Base-by-base conservation (phyloP, 2,888 invertebrate species). In the Brachylomia viminalis region DNA sequence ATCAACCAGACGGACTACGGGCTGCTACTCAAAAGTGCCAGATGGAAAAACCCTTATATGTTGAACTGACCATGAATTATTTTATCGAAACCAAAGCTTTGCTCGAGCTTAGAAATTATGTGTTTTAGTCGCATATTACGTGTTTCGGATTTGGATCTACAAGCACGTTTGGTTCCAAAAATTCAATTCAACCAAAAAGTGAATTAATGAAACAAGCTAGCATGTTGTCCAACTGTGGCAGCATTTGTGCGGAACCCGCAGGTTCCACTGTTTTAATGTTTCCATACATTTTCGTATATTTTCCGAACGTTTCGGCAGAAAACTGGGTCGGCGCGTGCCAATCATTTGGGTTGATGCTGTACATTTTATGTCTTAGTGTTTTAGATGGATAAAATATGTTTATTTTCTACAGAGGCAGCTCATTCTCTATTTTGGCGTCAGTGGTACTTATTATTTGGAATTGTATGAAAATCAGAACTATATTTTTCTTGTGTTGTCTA, bases 121-220 rank as follows among this genome's bases (percentile, higher is more conserved):
- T 42, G 17, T 23, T 69, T 15, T 15, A 27, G 15, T 45, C 2
- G n/a, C 52, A 33, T 13, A n/a, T 15, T 38, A 15, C 27, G n/a
- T 61, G 2, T 13, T 30, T n/a, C n/a, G 2, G 33, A 27, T 45
- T 62, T 10, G 6, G 17, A 77, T 27, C 20, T 45, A 33, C n/a
- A 20, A 20, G 52, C 42, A 66, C 20, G 49, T 62, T 27, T 52
- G 15, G 33, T 38, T 5, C 20, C 62, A 62, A 72, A 82, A 83
- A 75, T 61, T 23, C 38, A 58, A 49, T 38, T n/a, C 23, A 56
- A 83, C 86, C 77, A 73, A 85, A 83, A 83, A 72, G 27, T 59
- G 80, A 86, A 86, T 86, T 86, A 86, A 86, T 86, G 62, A 52
- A 70, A 75, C 83, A 66, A 54, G 62, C 66, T 13, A 52, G 30